Conservation (phyloP, 2,888 invertebrate species). For the Erebia palarica region DNA sequence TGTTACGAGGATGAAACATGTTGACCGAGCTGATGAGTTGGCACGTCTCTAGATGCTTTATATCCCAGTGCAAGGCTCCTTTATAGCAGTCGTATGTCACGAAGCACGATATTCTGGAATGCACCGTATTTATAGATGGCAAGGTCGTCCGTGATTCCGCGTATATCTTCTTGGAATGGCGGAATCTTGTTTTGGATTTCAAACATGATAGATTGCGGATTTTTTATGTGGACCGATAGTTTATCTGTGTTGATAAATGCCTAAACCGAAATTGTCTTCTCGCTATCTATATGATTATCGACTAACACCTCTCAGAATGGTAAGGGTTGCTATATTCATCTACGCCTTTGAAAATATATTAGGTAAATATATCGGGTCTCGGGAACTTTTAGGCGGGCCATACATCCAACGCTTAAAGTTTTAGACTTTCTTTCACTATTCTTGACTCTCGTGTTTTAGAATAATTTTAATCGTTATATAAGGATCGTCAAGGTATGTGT, state of each 20-base stretch:
- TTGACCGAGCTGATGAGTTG: background rate
- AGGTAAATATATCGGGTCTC: too few species aligned
- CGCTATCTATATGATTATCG: too few species aligned
- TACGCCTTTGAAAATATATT: too few species aligned
- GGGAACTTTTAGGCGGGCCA: too few species aligned
- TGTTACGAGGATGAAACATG: background rate
- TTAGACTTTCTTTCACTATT: too few species aligned
- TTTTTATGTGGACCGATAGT: background rate
- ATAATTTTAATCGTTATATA: too few species aligned
- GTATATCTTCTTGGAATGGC: constrained; percentile 26
- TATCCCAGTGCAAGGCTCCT: constrained; percentile 23
- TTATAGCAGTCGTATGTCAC: constrained; percentile 54
- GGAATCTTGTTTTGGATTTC: constrained; percentile 17
- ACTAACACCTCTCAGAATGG: too few species aligned
- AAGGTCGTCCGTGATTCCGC: constrained; percentile 56
- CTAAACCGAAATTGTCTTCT: background rate
- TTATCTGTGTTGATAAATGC: background rate
- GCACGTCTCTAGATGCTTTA: background rate
- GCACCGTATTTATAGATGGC: constrained; percentile 63
- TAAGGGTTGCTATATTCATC: too few species aligned
- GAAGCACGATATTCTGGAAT: constrained; percentile 56
- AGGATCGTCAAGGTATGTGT: too few species aligned
- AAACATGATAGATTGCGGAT: background rate
- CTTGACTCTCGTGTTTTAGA: too few species aligned
- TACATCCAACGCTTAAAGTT: too few species aligned